Percentiles rank a stretch among this genome's conserved stretches.
Conservation (phyloP, 2,113 vertebrate genomes). For the Alethe diademata region DNA sequence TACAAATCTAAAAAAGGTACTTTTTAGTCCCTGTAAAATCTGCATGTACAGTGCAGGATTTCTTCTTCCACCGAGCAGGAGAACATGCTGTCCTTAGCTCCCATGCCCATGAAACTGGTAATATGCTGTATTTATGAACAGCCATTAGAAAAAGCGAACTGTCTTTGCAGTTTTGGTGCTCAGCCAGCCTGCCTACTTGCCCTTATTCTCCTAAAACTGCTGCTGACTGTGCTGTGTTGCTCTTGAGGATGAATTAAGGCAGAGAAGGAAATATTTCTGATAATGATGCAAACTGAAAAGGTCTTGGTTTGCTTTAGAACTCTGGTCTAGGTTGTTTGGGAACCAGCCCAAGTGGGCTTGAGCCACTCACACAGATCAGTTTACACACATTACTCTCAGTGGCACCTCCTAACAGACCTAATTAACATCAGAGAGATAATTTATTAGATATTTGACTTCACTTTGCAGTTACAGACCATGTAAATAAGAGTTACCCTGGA, state of each 20-base stretch:
- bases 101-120: not conserved
- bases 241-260: not conserved
- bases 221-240: not conserved
- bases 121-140: slow-evolving; percentile 9
- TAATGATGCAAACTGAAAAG: not conserved
- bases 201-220: not conserved
- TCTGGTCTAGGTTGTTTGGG: not conserved
- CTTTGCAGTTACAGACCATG: not conserved
- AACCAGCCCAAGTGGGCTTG: not conserved
- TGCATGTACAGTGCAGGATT: not conserved
- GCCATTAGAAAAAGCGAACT: not conserved
- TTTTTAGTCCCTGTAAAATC: slow-evolving; percentile 26
- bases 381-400: not conserved
- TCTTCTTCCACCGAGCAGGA: not conserved
- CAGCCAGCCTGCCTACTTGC: slow-evolving; percentile 1
- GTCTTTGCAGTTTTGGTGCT: not conserved
- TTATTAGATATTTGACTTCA: slow-evolving; percentile 11
- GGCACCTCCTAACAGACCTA: not conserved
- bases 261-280: slow-evolving; percentile 19
- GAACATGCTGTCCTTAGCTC: slow-evolving; percentile 20
- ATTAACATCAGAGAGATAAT: slow-evolving; percentile 14
- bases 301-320: not conserved
- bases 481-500: not conserved
- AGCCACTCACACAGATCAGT: not conserved
- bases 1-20: slow-evolving; percentile 10